Percentiles rank a stretch among this genome's conserved stretches.
phyloP scores from a whole-genome alignment of 2,888 invertebrate genomes.

The Cosmorhoe ocellata region DNA sequence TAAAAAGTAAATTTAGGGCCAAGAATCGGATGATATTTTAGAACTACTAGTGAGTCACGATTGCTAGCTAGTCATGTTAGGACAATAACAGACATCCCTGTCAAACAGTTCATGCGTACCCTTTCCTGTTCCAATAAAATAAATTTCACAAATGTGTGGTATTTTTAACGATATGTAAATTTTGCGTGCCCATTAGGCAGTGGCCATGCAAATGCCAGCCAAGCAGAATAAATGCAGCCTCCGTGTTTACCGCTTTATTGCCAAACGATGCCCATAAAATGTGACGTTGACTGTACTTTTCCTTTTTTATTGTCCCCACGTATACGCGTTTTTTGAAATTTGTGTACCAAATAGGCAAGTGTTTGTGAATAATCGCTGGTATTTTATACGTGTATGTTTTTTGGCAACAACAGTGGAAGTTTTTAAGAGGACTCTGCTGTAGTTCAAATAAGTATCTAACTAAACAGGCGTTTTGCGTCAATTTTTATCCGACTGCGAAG shows the following conservation, averaged over 20 bases:
- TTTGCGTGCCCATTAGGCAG: conserved; percentile 39
- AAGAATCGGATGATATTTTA: too few relatives aligned
- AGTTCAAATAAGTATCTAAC: too few relatives aligned
- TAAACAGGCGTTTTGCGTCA: too few relatives aligned
- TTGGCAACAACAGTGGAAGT: too few relatives aligned
- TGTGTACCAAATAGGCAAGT: conserved; percentile 16
- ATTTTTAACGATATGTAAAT: conserved; percentile 45
- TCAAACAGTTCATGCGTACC: conserved; percentile 26
- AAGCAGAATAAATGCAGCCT: conserved; percentile 44
- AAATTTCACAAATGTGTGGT: conserved; percentile 37
- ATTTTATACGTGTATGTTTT: too few relatives aligned
- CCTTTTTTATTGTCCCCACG: conserved; percentile 24
- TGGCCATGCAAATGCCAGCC: conserved; percentile 38
- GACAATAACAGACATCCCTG: too few relatives aligned
- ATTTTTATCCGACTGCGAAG: too few relatives aligned
- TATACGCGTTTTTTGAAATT: conserved; percentile 15
- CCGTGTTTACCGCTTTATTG: conserved; percentile 43
- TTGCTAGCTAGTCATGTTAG: too few relatives aligned
- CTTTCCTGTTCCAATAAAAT: conserved; percentile 38
- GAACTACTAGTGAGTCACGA: too few relatives aligned
- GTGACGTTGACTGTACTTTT: conserved; percentile 25
- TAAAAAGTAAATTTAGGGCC: too few relatives aligned
- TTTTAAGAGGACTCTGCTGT: too few relatives aligned
- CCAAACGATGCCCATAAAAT: conserved; percentile 40
- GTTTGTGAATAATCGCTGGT: background rate